phyloP scores from a whole-genome alignment of 1,140 invertebrate genomes.

The Macrotrachela quadricornifera region DNA sequence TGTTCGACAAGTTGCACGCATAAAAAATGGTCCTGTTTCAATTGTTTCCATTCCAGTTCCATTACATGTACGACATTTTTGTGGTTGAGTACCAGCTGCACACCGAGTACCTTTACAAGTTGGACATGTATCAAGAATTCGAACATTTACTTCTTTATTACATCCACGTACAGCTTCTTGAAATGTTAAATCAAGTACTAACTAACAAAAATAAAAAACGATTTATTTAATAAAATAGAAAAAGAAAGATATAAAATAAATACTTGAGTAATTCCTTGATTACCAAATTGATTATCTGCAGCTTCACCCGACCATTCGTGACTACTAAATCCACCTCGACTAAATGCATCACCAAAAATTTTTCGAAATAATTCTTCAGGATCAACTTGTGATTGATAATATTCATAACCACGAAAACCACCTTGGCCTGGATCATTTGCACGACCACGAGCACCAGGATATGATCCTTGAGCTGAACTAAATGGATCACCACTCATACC shows the following conservation, averaged over 20 bases:
- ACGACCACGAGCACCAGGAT: too few relatives aligned
- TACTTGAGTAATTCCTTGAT: background rate
- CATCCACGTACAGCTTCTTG: slow-evolving; percentile 80
- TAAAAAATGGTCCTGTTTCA: slow-evolving; percentile 63
- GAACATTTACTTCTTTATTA: slow-evolving; percentile 74
- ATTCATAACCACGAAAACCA: slow-evolving; percentile 29
- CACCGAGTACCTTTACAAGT: slow-evolving; percentile 62
- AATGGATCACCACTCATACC: slow-evolving; percentile 48
- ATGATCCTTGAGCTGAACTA: slow-evolving; percentile 4
- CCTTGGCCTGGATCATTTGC: too few relatives aligned
- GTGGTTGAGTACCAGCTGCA: slow-evolving; percentile 65
- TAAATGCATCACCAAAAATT: slow-evolving; percentile 34
- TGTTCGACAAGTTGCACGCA: slow-evolving; percentile 77
- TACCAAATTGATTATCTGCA: background rate
- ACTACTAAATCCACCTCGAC: slow-evolving; percentile 2
- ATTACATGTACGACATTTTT: slow-evolving; percentile 70
- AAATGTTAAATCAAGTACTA: slow-evolving; percentile 71
- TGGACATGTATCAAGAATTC: slow-evolving; percentile 71
- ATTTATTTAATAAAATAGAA: background rate
- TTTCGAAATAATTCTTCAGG: slow-evolving; percentile 72
- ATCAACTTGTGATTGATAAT: slow-evolving; percentile 65
- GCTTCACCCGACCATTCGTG: slow-evolving; percentile 1
- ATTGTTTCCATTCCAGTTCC: slow-evolving; percentile 68
- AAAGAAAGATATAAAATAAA: background rate
- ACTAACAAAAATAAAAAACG: slow-evolving; percentile 30